Evolutionary conservation across 2,797 vertebrate species (phyloP), one percentile per base, ranked within the genome.

Genomic region (Sebastes cheni): DNA sequence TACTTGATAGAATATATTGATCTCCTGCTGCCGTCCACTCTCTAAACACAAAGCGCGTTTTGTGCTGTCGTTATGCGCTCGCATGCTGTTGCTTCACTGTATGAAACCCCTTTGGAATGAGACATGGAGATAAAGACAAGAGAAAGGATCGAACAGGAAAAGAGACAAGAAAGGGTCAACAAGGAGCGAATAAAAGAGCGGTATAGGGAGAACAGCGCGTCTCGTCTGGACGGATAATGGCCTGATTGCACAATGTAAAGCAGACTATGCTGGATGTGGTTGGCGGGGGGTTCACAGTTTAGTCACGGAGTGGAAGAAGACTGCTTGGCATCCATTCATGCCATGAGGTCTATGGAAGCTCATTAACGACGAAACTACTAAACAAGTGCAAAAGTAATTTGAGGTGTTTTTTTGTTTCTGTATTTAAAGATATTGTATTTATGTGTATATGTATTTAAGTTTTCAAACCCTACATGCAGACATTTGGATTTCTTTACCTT

Each of bases 241-340:
- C 65, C 64, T 67, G 66, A 77, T 20, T 72, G 58, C 52, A 72
- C 52, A 46, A 59, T 71, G 73, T 82, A 58, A 46, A 75, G 74
- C 67, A 60, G 32, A 75, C 67, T 68, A 25, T 76, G 62, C n/a
- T 30, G 55, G 65, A 25, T 52, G 80, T 52, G 50, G 32, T 4
- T 9, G 8, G 6, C 2, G 34, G 46, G 34, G 74, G 72, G 61
- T 88, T 83, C 72, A 83, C 75, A 84, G 77, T 87, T 92, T 91
- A 88, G 86, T 92, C 79, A 92, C 73, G 70, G 72, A 86, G 78
- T 23, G 58, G 56, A 83, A 69, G 83, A 75, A 64, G 56, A 69
- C 62, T 52, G 60, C 52, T 56, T 60, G 50, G 77, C 61, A 52
- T 78, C 61, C 71, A 73, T 75, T 77, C 72, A 68, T 29, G 36